A percentile compares a stretch with the other conserved stretches of the same genome.
Conservation (phyloP, 2,113 vertebrate genomes). For the Paraplagusia blochii region DNA sequence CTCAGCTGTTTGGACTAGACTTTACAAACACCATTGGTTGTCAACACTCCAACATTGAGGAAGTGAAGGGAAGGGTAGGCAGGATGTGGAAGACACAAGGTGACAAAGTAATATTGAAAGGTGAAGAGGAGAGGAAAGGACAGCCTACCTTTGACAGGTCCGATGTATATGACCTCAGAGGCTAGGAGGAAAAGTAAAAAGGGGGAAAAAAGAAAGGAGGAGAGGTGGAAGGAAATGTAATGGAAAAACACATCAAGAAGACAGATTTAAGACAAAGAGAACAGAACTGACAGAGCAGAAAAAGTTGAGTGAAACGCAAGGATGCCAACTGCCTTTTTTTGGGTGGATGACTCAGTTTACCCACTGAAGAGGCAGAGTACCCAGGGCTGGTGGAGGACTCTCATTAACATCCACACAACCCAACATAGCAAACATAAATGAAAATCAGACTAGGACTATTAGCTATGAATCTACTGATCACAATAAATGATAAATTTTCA, state of each 20-base stretch:
- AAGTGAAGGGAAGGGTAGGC: background rate
- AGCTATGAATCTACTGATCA: no score
- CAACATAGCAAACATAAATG: conserved; percentile 39
- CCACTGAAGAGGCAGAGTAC: conserved; percentile 35
- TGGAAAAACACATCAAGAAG: conserved; percentile 44
- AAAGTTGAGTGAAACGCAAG: conserved; percentile 39
- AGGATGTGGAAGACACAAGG: conserved; percentile 14
- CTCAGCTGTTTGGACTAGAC: conserved; percentile 29
- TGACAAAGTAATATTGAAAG: conserved; percentile 64
- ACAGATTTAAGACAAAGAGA: conserved; percentile 64
- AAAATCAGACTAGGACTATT: conserved; percentile 19
- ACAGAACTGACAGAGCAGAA: conserved; percentile 50
- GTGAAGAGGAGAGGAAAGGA: conserved; percentile 56
- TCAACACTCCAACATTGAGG: conserved; percentile 41
- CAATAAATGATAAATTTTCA: no score
- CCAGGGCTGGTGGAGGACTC: conserved; percentile 29
- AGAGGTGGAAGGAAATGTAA: conserved; percentile 29
- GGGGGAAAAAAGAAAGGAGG: conserved; percentile 68
- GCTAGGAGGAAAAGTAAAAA: conserved; percentile 80
- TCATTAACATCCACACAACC: conserved; percentile 35
- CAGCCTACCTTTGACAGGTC: conserved; percentile 99
- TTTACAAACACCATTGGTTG: conserved; percentile 56
- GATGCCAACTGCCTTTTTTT: conserved; percentile 38
- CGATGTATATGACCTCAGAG: conserved; percentile 99
- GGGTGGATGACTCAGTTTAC: conserved; percentile 62